Conservation (phyloP, 2,797 vertebrate species). For the Pygocentrus nattereri region DNA sequence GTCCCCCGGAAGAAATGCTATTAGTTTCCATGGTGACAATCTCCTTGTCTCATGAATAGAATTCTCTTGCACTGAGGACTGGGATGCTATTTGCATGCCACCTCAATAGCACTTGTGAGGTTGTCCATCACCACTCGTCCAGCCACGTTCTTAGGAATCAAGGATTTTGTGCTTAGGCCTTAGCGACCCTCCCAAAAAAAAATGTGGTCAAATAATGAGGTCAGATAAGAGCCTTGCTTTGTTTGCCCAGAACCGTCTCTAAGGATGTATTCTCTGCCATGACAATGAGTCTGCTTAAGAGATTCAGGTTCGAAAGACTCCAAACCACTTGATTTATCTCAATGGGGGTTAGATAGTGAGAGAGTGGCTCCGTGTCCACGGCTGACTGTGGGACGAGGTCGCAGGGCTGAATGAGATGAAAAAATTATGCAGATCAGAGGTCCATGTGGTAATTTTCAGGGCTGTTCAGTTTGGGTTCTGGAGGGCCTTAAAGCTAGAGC, state of each 20-base stretch:
- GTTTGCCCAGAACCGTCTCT: conserved; percentile 36
- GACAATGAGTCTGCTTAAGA: conserved; percentile 17
- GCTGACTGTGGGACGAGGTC: not conserved
- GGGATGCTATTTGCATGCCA: conserved; percentile 54
- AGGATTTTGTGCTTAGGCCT: conserved; percentile 40
- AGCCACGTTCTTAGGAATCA: conserved; percentile 48
- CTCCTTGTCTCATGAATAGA: conserved; percentile 62
- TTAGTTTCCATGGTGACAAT: conserved; percentile 72
- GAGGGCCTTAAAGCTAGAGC: no score
- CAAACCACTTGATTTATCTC: conserved; percentile 42
- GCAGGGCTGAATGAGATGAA: not conserved
- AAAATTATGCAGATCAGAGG: not conserved
- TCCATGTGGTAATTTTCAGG: no score
- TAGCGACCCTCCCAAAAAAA: conserved; percentile 23
- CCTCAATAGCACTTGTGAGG: conserved; percentile 29
- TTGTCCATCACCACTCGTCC: conserved; percentile 41
- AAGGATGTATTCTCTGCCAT: conserved; percentile 20
- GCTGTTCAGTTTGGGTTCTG: no score
- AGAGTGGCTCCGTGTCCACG: not conserved
- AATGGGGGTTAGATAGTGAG: conserved; percentile 3
- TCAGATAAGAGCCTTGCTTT: conserved; percentile 47
- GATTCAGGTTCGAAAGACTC: conserved; percentile 23
- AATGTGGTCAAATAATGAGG: conserved; percentile 47
- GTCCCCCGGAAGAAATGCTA: conserved; percentile 65
- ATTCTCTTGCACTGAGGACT: conserved; percentile 47